Base-by-base conservation (phyloP, 2,888 invertebrate species). In the Bombyx huttoni region DNA sequence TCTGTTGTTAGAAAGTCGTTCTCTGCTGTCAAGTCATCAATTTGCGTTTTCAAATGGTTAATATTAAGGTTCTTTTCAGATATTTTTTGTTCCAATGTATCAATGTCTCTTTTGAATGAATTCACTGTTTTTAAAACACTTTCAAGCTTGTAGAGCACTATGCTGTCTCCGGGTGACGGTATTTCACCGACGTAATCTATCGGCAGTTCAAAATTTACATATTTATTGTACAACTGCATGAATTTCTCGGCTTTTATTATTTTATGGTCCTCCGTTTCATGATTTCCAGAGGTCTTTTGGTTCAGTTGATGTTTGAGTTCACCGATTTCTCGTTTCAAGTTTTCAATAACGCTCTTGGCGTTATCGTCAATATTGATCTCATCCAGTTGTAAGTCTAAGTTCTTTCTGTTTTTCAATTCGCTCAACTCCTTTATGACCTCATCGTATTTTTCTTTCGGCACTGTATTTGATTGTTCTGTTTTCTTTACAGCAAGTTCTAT, bases 51-150 rank as follows among this genome's bases (percentile, higher is more conserved):
- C 46, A 89, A 68, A 64, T 90, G 89, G 53, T 81, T 89, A 0
- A 83, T 64, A 53, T 90, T 91, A 24, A 89, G 80, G 35, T 89
- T 87, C 62, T 91, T 85, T 61, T 91, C 90, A 0, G 89, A 83
- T n/a, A 91, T 56, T 71, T 89, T 89, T 52, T 89, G 89, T 63
- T 92, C 90, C 49, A 91, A 73, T 5, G 68, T 61, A 57, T 91
- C 91, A n/a, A 91, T 84, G 64, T 91, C 90, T 65, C 84, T 89
- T 73, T 91, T 90, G 55, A 90, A 90, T 13, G 91, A 90, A 55
- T 87, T 79, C 0, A 92, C 67, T 13, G 90, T 78, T 70, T 90
- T 91, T 54, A 91, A 89, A 47, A 77, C 82, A 57, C 79, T 81
- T 73, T 91, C 90, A 51, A 91, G 68, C 76, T 90, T 89, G 54